These are phyloP conservation scores for Elgonia sp. DNA, from an alignment of 2,888 invertebrate genomes.

Conservation along the genomic window DNA sequence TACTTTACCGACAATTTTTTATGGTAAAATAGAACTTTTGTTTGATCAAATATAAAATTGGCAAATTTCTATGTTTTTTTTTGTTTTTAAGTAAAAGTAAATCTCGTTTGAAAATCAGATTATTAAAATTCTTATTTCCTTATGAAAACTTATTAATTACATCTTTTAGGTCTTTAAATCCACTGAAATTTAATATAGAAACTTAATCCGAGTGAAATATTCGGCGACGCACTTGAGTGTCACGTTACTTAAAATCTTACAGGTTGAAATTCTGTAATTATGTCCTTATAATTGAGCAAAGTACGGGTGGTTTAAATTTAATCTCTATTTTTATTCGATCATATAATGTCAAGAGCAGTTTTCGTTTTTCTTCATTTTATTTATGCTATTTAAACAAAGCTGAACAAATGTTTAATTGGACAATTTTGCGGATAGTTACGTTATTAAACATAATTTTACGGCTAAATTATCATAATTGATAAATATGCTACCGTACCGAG, in stretches of 20 bases:
- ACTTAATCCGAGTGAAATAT: slow-evolving; percentile 16
- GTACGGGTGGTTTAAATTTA: background rate
- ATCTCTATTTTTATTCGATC: background rate
- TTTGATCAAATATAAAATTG: background rate
- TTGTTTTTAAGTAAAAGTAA: background rate
- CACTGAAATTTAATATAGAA: slow-evolving; percentile 35
- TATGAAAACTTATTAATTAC: background rate
- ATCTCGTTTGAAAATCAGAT: no score
- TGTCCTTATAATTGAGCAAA: slow-evolving; percentile 32
- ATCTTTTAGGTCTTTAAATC: background rate
- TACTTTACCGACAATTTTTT: no score
- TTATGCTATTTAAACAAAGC: no score
- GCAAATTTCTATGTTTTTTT: background rate
- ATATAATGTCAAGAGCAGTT: background rate
- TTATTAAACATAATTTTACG: slow-evolving; percentile 14
- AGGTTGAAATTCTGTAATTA: slow-evolving; percentile 44
- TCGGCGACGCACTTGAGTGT: slow-evolving; percentile 29
- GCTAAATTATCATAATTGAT: slow-evolving; percentile 38
- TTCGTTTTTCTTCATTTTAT: no score
- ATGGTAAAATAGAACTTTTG: background rate
- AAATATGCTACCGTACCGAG: slow-evolving; percentile 12
- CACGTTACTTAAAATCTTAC: slow-evolving; percentile 39
- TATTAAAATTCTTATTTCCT: background rate
- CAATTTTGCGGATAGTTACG: no score
- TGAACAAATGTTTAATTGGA: no score